Evolutionary conservation across 2,888 invertebrate species (phyloP).

Genomic region (Galerucella nymphaeae): DNA sequence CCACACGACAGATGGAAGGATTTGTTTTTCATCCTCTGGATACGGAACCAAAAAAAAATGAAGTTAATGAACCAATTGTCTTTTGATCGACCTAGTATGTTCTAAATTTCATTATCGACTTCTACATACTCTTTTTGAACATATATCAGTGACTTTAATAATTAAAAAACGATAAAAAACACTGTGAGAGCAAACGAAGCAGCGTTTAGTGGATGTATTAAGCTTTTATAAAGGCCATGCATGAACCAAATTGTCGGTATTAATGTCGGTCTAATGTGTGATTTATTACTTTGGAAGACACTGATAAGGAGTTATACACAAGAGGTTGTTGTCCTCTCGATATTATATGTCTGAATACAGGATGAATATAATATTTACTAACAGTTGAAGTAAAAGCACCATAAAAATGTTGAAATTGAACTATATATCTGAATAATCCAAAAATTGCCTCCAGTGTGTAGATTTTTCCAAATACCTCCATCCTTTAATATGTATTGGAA

Average conservation of each 20-base stretch:
- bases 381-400: neutral
- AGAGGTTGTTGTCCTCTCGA: constrained; percentile 9
- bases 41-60: too few species aligned
- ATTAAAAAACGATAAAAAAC: constrained; percentile 43
- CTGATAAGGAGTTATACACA: constrained; percentile 28
- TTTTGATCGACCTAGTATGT: neutral
- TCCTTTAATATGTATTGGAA: too few species aligned
- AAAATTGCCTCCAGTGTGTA: too few species aligned
- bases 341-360: neutral
- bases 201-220: constrained; percentile 37
- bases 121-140: constrained; percentile 37
- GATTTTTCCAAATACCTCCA: too few species aligned
- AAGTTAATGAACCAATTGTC: too few species aligned
- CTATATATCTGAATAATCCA: too few species aligned
- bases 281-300: constrained; percentile 32
- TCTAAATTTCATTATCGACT: constrained; percentile 17
- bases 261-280: constrained; percentile 36
- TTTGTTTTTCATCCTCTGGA: too few species aligned
- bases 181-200: constrained; percentile 29
- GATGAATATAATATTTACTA: neutral
- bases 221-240: constrained; percentile 38
- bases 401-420: too few species aligned
- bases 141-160: constrained; percentile 43
- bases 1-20: too few species aligned
- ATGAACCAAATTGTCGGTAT: constrained; percentile 40